Conservation (phyloP, 2,797 vertebrate species). For the Typhlichthys subterraneus region DNA sequence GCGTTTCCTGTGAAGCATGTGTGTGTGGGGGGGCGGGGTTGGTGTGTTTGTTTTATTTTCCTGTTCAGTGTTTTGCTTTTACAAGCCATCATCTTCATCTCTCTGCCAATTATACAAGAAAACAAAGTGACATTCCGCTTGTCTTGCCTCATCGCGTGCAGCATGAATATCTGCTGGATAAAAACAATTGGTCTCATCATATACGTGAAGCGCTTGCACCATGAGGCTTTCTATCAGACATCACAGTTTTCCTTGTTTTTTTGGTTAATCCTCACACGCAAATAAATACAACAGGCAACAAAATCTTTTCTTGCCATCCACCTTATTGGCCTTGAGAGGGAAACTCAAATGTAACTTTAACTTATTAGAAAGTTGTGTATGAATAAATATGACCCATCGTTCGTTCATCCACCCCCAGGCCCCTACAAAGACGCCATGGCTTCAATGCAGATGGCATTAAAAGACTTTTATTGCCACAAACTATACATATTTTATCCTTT, state of each 20-base stretch:
- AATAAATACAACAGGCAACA: slow-evolving; percentile 80
- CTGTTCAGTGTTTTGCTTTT: slow-evolving; percentile 40
- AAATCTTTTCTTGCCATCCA: slow-evolving; percentile 91
- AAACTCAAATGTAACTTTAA: slow-evolving; percentile 12
- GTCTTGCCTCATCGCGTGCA: slow-evolving; percentile 88
- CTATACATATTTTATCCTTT: slow-evolving; percentile 70
- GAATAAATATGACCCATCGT: slow-evolving; percentile 43
- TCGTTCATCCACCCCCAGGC: slow-evolving; percentile 10
- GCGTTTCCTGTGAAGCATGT: slow-evolving; percentile 69
- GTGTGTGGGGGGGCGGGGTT: slow-evolving; percentile 25
- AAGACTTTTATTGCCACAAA: slow-evolving; percentile 86
- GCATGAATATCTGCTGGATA: slow-evolving; percentile 90
- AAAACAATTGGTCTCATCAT: slow-evolving; percentile 62
- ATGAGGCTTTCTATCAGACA: slow-evolving; percentile 68
- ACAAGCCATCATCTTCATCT: slow-evolving; percentile 62
- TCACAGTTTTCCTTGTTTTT: slow-evolving; percentile 66
- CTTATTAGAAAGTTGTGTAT: slow-evolving; percentile 80
- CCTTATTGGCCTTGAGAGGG: slow-evolving; percentile 15
- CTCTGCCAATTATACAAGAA: slow-evolving; percentile 66
- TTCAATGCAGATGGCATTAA: slow-evolving; percentile 85
- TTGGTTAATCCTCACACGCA: slow-evolving; percentile 50
- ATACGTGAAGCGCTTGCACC: slow-evolving; percentile 50
- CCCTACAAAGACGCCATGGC: slow-evolving; percentile 24
- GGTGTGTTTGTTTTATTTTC: slow-evolving; percentile 17
- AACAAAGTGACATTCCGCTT: slow-evolving; percentile 80